phyloP scores from a whole-genome alignment of 2,797 vertebrate species.

The Gobio occitaniae region DNA sequence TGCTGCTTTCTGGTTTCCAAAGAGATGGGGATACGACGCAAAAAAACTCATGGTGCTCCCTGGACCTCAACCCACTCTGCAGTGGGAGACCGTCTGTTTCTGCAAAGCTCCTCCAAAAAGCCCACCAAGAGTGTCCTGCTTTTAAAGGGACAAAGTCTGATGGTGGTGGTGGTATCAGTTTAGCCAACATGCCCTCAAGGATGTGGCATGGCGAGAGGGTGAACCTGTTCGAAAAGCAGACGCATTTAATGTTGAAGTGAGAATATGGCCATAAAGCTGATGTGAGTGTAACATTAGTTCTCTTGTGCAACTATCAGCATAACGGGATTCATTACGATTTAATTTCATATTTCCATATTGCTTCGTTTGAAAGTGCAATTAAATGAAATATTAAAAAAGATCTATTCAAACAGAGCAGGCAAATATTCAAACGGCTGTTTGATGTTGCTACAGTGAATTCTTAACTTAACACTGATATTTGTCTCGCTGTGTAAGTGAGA shows the following conservation, averaged over 20 bases:
- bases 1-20: slow-evolving; percentile 68
- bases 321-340: slow-evolving; percentile 13
- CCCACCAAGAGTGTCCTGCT: slow-evolving; percentile 73
- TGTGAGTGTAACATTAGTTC: neutral
- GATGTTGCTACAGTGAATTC: slow-evolving; percentile 33
- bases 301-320: neutral
- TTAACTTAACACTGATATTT: slow-evolving; percentile 37
- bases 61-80: slow-evolving; percentile 78
- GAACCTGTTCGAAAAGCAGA: slow-evolving; percentile 1
- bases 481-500: slow-evolving; percentile 30
- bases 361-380: slow-evolving; percentile 30
- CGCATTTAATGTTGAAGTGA: neutral
- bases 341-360: slow-evolving; percentile 34
- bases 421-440: slow-evolving; percentile 28
- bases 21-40: slow-evolving; percentile 77
- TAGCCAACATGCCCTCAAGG: slow-evolving; percentile 46
- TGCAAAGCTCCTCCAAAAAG: slow-evolving; percentile 78
- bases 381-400: slow-evolving; percentile 20
- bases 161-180: slow-evolving; percentile 47
- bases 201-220: slow-evolving; percentile 32
- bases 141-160: slow-evolving; percentile 57
- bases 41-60: slow-evolving; percentile 80
- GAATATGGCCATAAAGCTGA: neutral
- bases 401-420: neutral
- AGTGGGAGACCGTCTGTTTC: slow-evolving; percentile 82